These are phyloP conservation scores for Drosophila suboccidentalis DNA, from an alignment of 2,888 invertebrate genomes.

Conservation along the genomic window DNA sequence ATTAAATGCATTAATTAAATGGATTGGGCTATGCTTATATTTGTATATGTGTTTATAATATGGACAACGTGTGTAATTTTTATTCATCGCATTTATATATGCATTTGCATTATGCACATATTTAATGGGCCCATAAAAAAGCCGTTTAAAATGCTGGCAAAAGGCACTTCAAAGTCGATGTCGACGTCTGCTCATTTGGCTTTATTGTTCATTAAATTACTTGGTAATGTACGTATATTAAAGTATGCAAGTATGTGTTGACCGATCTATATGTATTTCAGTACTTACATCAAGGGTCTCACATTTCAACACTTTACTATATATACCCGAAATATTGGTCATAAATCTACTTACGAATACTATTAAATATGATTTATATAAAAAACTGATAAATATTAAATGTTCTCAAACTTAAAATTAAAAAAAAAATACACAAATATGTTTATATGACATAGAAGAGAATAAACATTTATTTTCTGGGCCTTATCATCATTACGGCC, in stretches of 20 bases:
- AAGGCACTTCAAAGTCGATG: conserved; percentile 47
- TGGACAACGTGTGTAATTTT: conserved; percentile 11
- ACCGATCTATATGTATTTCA: not conserved
- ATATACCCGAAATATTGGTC: not conserved
- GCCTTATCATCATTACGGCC: not conserved
- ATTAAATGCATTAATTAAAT: conserved; percentile 35
- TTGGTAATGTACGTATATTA: conserved; percentile 9
- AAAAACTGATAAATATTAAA: too few relatives aligned
- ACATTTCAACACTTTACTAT: conserved; percentile 11
- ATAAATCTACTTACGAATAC: not conserved
- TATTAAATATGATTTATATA: too few relatives aligned
- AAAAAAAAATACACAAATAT: not conserved
- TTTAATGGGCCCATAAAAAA: conserved; percentile 56
- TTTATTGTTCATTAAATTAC: conserved; percentile 46
- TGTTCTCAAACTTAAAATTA: not conserved
- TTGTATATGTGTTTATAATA: not conserved
- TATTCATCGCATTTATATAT: conserved; percentile 1
- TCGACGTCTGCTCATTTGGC: conserved; percentile 23
- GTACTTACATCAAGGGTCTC: not conserved
- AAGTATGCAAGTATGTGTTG: conserved; percentile 13
- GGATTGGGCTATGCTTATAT: conserved; percentile 18
- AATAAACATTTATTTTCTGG: not conserved
- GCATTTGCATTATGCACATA: conserved; percentile 27
- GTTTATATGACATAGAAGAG: not conserved
- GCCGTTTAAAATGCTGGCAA: conserved; percentile 44